A percentile compares a stretch with the other conserved stretches of the same genome.
Conservation (phyloP, 2,113 vertebrate species). For the Tenrec ecaudatus region DNA sequence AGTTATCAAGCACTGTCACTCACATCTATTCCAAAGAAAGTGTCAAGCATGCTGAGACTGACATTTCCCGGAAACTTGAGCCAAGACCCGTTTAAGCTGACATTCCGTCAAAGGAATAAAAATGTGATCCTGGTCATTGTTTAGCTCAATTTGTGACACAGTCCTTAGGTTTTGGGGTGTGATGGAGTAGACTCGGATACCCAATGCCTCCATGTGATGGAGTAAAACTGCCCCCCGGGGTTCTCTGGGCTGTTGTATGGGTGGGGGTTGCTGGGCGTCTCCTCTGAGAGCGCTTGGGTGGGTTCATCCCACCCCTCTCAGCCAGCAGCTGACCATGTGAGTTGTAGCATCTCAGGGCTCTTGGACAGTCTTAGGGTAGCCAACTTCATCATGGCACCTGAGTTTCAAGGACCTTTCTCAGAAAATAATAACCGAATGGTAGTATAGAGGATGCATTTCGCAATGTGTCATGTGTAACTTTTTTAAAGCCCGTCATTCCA, state of each 20-base stretch:
- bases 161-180: not conserved
- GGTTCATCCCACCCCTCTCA: not conserved
- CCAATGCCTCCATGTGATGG: not conserved
- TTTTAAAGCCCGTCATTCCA: not conserved
- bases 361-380: not conserved
- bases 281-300: not conserved
- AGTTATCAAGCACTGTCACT: not conserved
- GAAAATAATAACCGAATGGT: not conserved
- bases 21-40: not conserved
- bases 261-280: not conserved
- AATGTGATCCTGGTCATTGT: not conserved
- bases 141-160: not conserved
- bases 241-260: not conserved
- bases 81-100: not conserved
- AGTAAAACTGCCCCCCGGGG: not conserved
- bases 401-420: slow-evolving; percentile 13
- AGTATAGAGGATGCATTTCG: not conserved
- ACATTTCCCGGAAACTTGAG: not conserved
- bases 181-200: not conserved
- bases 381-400: not conserved
- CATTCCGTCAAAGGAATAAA: not conserved
- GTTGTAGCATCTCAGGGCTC: not conserved
- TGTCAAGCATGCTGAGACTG: not conserved
- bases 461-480: not conserved
- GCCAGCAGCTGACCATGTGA: not conserved